Evolutionary conservation across 2,888 invertebrate species (phyloP), one percentile per base, ranked within the genome.

Genomic region (Scelioninae gen. 2): DNA sequence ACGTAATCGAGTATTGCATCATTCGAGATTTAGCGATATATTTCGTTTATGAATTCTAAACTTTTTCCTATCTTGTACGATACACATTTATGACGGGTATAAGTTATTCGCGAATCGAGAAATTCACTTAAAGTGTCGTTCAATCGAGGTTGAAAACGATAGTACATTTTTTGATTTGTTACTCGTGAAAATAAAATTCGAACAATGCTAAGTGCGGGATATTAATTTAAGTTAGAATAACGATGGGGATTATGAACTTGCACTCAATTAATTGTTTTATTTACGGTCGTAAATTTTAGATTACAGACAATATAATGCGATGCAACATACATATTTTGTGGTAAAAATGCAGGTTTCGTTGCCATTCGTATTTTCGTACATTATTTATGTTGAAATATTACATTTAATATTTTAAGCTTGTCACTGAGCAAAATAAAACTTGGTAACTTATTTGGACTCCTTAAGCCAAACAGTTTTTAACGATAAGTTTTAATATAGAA

Each of bases 31-130:
- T 48, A 25, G 33, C 15, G 41, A 60, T 46, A 60, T 46, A 46
- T 46, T 46, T 48, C 45, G 25, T 60, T 46, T 60, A 46, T 46
- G 60, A 60, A 46, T 60, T 60, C 35, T 37, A 25, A 35, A 37
- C 46, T 37, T 45, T 60, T 60, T 37, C 46, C n/a, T 39, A 35
- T 58, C 16, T 33, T n/a, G 15, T 10, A 35, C 13, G 31, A 18
- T 33, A 45, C 25, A 45, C 22, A 33, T 58, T 58, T 35, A 33
- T 6, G 45, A 45, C 43, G 25, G 33, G 10, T 41, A 16, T 41
- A 41, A 55, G 15, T 39, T 55, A 57, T 57, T 57, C 13, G 31
- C 16, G 43, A 7, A 31, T 11, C 6, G 10, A 41, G 28, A 57
- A 45, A 58, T 58, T 58, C 43, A 58, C 13, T 31, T 58, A 45